A percentile compares a stretch with the other conserved stretches of the same genome.
Conservation (phyloP, 37 sponge, comb jelly and placozoan species). For the Tethya wilhelma region DNA sequence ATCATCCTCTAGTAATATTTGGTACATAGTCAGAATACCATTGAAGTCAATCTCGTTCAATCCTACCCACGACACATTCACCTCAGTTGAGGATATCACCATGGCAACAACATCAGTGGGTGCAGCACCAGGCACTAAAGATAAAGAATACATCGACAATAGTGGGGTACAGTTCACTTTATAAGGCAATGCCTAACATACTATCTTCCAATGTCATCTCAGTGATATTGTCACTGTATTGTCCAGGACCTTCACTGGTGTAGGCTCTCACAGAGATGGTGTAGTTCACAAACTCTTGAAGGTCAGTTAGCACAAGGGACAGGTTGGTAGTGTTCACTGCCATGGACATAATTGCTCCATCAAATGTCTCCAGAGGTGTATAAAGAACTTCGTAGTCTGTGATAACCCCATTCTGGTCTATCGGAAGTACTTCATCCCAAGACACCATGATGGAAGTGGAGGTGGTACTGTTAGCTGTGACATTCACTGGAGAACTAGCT, state of each 20-base stretch:
- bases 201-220: no score
- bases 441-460: constrained; percentile 14
- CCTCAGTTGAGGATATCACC: constrained; percentile 5
- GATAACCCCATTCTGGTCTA: constrained; percentile 36
- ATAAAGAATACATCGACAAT: no score
- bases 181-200: no score
- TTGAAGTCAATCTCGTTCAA: constrained; percentile 7
- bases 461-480: background rate
- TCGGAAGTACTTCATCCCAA: constrained; percentile 10
- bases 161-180: no score
- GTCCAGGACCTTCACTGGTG: constrained; percentile 20
- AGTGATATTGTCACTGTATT: background rate
- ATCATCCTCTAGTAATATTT: no score
- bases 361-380: background rate
- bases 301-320: background rate
- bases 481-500: constrained; percentile 2
- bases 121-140: constrained; percentile 2
- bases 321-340: background rate
- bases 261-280: constrained; percentile 22
- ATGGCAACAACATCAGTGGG: constrained; percentile 6
- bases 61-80: constrained; percentile 9
- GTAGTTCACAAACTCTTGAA: constrained; percentile 21
- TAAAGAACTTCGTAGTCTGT: constrained; percentile 27
- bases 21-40: constrained; percentile 35
- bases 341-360: background rate